Conservation (phyloP, 2,888 invertebrate species). For the Matsumyia berberina region DNA sequence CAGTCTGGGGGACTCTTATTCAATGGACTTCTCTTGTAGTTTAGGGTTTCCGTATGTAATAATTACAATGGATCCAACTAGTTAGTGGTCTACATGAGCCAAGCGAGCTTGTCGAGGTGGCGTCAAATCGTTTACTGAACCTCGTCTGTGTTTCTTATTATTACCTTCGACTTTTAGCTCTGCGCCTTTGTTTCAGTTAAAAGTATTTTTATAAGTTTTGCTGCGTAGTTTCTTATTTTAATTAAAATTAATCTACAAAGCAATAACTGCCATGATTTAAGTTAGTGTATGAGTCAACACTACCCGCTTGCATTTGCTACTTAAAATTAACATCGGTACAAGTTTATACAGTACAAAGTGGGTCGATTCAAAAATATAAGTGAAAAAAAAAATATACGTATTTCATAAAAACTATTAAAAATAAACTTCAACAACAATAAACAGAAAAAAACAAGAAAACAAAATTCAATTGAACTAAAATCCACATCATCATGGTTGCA, state of each 20-base stretch:
- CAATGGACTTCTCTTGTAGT: too few species aligned
- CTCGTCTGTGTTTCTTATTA: too few species aligned
- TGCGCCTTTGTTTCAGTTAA: too few species aligned
- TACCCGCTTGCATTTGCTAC: slow-evolving; percentile 15
- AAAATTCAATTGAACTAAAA: slow-evolving; percentile 7
- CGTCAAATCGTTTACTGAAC: too few species aligned
- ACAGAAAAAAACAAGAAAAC: neutral
- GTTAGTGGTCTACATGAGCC: too few species aligned
- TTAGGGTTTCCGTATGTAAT: too few species aligned
- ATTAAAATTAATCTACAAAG: slow-evolving; percentile 2
- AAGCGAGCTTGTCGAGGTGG: too few species aligned
- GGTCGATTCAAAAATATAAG: neutral
- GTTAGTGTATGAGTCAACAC: neutral
- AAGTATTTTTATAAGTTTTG: neutral
- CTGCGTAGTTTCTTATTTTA: neutral
- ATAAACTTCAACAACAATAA: neutral
- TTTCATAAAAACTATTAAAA: slow-evolving; percentile 1
- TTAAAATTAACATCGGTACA: slow-evolving; percentile 8
- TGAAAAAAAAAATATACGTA: neutral
- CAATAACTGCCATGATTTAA: neutral
- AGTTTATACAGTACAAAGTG: neutral
- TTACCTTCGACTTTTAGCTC: too few species aligned
- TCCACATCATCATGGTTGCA: neutral
- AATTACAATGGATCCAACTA: too few species aligned
- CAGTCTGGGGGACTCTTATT: too few species aligned